These are phyloP conservation scores for Zosterops pallidus DNA, from an alignment of 2,113 vertebrate species.

Conservation along the genomic window DNA sequence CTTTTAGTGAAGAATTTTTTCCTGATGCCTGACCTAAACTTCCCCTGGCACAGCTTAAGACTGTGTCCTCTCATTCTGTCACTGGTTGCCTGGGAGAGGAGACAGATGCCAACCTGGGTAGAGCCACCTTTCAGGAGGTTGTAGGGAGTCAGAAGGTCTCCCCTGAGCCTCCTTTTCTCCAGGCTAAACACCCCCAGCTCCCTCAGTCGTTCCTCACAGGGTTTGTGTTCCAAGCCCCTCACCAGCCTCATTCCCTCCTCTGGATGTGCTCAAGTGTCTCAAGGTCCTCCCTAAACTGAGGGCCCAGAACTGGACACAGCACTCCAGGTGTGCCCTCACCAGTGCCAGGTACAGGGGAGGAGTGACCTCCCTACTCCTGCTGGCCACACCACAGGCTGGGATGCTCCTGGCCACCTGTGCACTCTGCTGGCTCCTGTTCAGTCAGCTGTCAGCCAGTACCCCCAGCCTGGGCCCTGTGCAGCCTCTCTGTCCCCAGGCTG, in stretches of 20 bases:
- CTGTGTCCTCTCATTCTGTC: background rate
- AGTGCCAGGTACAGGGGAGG: background rate
- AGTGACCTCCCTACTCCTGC: background rate
- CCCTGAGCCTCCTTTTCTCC: background rate
- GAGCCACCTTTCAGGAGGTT: background rate
- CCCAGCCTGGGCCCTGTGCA: background rate
- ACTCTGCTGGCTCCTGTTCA: background rate
- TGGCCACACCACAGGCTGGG: background rate
- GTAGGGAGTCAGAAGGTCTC: background rate
- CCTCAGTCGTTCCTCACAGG: background rate
- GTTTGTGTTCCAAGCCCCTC: background rate
- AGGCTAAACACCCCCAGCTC: background rate
- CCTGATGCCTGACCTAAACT: background rate
- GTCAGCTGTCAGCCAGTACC: fast-evolving
- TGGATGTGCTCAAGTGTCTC: fast-evolving
- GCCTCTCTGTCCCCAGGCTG: background rate
- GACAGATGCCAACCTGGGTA: background rate
- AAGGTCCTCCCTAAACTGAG: fast-evolving
- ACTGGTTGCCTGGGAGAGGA: background rate
- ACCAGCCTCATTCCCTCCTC: background rate
- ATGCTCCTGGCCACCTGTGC: background rate
- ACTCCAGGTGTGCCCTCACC: background rate
- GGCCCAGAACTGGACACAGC: background rate
- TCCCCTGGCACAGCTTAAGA: background rate
- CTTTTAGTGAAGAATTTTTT: background rate